A percentile compares a stretch with the other conserved stretches of the same genome.
Conservation (phyloP, 2,888 invertebrate genomes). For the Drosophila yooni region DNA sequence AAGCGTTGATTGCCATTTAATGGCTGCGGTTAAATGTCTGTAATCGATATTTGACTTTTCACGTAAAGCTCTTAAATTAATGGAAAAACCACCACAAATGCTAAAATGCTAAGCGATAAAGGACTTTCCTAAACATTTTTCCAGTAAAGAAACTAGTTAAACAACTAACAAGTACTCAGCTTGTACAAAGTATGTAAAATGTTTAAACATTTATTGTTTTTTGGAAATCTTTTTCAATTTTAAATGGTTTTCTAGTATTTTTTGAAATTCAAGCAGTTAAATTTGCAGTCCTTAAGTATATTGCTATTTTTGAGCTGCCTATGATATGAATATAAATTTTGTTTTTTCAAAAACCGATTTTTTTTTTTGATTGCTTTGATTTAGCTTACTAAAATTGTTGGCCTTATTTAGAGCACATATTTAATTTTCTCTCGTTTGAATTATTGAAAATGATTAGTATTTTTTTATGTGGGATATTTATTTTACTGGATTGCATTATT, state of each 20-base stretch:
- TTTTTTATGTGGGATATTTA: not conserved
- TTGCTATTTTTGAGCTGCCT: not conserved
- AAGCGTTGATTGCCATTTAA: constrained; percentile 72
- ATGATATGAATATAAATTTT: not conserved
- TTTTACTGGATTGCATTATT: too few species aligned
- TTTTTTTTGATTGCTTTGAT: not conserved
- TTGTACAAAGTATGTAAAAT: not conserved
- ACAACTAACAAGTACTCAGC: not conserved
- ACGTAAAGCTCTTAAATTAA: constrained; percentile 49
- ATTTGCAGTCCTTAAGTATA: too few species aligned
- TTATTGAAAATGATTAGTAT: not conserved
- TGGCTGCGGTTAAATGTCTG: constrained; percentile 52
- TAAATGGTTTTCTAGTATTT: not conserved
- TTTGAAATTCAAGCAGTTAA: not conserved
- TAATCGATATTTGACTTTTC: constrained; percentile 65
- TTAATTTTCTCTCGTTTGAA: not conserved
- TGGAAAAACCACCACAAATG: constrained; percentile 40
- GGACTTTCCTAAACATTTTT: constrained; percentile 8
- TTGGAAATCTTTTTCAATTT: not conserved
- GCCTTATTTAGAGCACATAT: too few species aligned
- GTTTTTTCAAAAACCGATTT: not conserved
- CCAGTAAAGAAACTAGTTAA: not conserved
- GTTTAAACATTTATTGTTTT: not conserved
- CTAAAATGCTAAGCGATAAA: constrained; percentile 46
- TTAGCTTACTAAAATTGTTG: not conserved